A percentile compares a stretch with the other conserved stretches of the same genome.
Evolutionary conservation across 2,888 invertebrate species (phyloP).

Genomic region (Taphrorychus bicolor): DNA sequence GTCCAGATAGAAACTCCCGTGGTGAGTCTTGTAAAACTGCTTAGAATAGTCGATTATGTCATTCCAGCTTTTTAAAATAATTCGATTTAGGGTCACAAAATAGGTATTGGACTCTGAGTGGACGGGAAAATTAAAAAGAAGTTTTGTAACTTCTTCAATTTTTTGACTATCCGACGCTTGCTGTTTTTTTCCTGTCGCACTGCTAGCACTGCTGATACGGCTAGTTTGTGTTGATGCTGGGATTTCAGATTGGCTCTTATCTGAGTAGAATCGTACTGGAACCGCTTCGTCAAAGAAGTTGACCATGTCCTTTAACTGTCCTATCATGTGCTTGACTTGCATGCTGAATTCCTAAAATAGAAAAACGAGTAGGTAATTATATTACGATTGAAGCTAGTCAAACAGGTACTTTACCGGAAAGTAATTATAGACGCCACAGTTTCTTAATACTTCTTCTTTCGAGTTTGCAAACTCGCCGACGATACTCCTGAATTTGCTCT

Average conservation of each 20-base stretch:
- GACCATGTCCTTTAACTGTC: not conserved
- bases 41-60: constrained; percentile 28
- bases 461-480: constrained; percentile 33
- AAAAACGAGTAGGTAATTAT: too few relatives aligned
- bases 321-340: too few relatives aligned
- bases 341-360: too few relatives aligned
- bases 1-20: constrained; percentile 45
- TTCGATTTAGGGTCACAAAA: constrained; percentile 12
- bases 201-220: too few relatives aligned
- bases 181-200: too few relatives aligned
- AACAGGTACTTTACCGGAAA: constrained; percentile 10
- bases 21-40: constrained; percentile 49
- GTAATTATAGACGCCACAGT: constrained; percentile 38
- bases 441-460: constrained; percentile 24
- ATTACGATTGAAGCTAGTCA: too few relatives aligned
- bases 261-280: constrained; percentile 27
- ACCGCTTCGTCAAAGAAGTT: constrained; percentile 4
- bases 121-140: constrained; percentile 16
- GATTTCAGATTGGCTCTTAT: constrained; percentile 5
- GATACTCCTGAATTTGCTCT: constrained; percentile 39
- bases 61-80: constrained; percentile 20
- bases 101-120: constrained; percentile 6
- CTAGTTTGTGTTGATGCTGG: too few relatives aligned
- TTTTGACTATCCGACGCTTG: too few relatives aligned
- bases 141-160: too few relatives aligned